A percentile compares a stretch with the other conserved stretches of the same genome.
phyloP scores from a whole-genome alignment of 2,797 vertebrate species.

The Phoeniculus purpureus region DNA sequence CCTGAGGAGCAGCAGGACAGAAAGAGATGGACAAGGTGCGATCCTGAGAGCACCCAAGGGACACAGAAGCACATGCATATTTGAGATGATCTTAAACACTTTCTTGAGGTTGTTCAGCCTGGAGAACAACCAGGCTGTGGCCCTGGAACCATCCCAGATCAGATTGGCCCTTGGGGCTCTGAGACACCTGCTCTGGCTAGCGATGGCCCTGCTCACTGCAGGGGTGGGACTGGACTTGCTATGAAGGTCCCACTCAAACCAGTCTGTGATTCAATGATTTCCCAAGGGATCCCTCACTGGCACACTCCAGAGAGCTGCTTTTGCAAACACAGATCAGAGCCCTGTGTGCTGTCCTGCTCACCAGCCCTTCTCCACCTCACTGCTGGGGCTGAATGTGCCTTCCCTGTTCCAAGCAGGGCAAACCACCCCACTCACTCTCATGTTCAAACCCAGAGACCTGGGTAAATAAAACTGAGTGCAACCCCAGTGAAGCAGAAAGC shows the following conservation, averaged over 20 bases:
- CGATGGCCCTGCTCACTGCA: neutral
- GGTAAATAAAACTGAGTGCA: neutral
- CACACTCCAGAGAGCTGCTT: neutral
- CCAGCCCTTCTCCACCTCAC: neutral
- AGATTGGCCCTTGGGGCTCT: neutral
- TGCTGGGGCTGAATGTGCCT: rapidly evolving
- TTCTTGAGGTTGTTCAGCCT: neutral
- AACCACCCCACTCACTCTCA: neutral
- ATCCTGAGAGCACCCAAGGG: neutral
- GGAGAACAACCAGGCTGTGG: neutral
- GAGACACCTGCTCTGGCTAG: neutral
- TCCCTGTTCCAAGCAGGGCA: neutral
- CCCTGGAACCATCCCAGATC: neutral
- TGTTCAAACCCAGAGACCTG: neutral
- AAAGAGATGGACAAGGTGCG: neutral
- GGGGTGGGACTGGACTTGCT: neutral
- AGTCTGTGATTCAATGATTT: neutral
- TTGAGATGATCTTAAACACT: neutral
- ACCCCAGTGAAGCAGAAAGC: neutral
- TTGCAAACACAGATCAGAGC: rapidly evolving
- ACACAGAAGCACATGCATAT: neutral
- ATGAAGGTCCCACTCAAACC: neutral
- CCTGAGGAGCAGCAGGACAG: neutral
- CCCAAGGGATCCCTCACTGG: neutral
- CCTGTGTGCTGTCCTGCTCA: rapidly evolving